Evolutionary conservation across 2,113 vertebrate species (phyloP).

Genomic region (Propithecus coquereli): DNA sequence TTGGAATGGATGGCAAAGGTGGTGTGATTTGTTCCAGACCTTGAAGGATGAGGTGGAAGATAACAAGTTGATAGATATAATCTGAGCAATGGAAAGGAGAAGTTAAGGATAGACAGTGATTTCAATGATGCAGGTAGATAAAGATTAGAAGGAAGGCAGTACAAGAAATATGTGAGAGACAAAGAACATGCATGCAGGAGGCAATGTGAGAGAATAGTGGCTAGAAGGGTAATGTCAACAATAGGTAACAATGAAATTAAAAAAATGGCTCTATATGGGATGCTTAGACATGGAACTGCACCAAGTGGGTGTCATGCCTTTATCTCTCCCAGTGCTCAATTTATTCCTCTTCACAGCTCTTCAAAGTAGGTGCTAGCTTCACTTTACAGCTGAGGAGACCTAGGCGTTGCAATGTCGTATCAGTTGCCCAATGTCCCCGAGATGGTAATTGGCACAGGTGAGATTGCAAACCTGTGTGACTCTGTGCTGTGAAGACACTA

Average conservation of each 20-base stretch:
- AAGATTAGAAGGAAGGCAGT: background rate
- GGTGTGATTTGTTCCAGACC: background rate
- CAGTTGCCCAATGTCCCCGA: background rate
- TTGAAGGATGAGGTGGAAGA: slow-evolving; percentile 6
- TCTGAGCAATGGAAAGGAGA: background rate
- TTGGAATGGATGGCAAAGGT: background rate
- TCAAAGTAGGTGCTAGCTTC: background rate
- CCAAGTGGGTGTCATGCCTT: background rate
- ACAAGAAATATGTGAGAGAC: background rate
- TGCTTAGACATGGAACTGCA: background rate
- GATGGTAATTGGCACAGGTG: background rate
- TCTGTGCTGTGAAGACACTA: background rate
- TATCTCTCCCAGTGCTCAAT: background rate
- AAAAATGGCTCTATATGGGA: background rate
- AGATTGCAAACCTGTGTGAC: background rate
- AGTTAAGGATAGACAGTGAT: background rate
- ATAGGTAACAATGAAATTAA: background rate
- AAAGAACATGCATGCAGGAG: background rate
- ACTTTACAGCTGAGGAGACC: background rate
- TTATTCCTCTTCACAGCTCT: background rate
- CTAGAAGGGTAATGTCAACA: background rate
- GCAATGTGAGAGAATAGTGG: background rate
- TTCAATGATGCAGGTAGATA: background rate
- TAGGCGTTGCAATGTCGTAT: background rate
- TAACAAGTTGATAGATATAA: background rate